Base-by-base conservation (phyloP, 2,888 invertebrate genomes). In the Mongoloraphidia duomilia region DNA sequence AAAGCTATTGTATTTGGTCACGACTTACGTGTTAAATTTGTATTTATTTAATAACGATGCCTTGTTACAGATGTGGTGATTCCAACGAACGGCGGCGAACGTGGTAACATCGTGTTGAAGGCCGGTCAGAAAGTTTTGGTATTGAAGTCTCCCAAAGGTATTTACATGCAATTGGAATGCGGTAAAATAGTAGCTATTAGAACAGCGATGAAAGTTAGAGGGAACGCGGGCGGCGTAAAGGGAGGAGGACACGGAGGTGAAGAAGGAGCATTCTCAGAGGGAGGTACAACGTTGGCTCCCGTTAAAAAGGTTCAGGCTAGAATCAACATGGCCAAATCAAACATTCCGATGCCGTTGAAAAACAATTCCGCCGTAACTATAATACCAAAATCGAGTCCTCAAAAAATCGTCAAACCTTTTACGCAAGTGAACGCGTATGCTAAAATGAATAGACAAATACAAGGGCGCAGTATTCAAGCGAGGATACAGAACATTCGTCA, bases 71-170 rank as follows among this genome's bases (percentile, higher is more conserved):
- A 91, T 69, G 92, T 93, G 36, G 91, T 92, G 10, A 93, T 92
- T 62, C 91, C 91, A 4, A 93, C 90, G 0, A 91, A 91, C 64
- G 85, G 90, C 11, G 84, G 87, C 1, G 90, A 91, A 57, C 85
- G 89, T 62, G 84, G 88, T 8, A 89, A 88, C 58, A 92, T 93
- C 52, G 87, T 89, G 12, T 72, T 96, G 46, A 91, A 92, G 63
- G 91, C 94, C 1, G 95, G 95, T 0, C 92, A 95, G 64, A 82
- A 91, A 57, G 93, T 96, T 1, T 84, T 94, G 76, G 91, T 96
- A 5, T 74, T 96, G 38, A 92, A 93, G 65, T 94, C 94, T 8
- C 87, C 91, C 0, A 94, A 94, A 67, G 95, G 95, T 43, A 93
- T 95, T 56, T 95, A 95, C 68, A 89, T 96, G 82, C 88, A 94